Percentiles rank a stretch among this genome's conserved stretches.
Evolutionary conservation across 1,140 invertebrate species (phyloP).

Genomic region (Pygmarrhopalites habei): DNA sequence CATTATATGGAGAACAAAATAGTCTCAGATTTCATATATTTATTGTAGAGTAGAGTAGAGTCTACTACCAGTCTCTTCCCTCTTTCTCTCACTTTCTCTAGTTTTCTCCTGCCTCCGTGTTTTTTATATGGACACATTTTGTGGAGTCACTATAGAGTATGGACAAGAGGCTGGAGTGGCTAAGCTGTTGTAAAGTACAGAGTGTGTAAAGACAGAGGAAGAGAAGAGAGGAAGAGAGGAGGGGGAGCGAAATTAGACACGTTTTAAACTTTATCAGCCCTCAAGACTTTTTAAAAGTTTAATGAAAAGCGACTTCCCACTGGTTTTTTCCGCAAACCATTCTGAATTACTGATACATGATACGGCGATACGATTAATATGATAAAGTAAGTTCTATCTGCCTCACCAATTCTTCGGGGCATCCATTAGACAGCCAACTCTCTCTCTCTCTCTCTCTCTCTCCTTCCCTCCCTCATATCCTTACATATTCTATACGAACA

Average conservation of each 20-base stretch:
- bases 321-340: constrained; percentile 28
- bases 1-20: too few relatives aligned
- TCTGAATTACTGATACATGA: constrained; percentile 32
- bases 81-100: neutral
- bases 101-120: neutral
- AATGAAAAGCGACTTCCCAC: constrained; percentile 34
- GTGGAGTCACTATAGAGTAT: too few relatives aligned
- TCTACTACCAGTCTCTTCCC: too few relatives aligned
- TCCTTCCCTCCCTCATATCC: too few relatives aligned
- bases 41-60: too few relatives aligned
- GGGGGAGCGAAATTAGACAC: constrained; percentile 30
- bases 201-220: neutral
- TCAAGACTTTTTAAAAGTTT: constrained; percentile 35
- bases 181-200: neutral
- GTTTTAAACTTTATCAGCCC: constrained; percentile 37
- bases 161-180: neutral
- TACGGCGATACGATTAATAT: constrained; percentile 36
- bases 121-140: neutral
- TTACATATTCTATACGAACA: too few relatives aligned
- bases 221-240: neutral
- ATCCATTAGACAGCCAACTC: constrained; percentile 7
- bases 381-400: constrained; percentile 20
- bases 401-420: constrained; percentile 22
- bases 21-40: neutral
- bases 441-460: neutral